These are phyloP conservation scores for Heliocidaris tuberculata DNA, from an alignment of 35 echinoderm and acorn worm genomes.

Conservation along the genomic window DNA sequence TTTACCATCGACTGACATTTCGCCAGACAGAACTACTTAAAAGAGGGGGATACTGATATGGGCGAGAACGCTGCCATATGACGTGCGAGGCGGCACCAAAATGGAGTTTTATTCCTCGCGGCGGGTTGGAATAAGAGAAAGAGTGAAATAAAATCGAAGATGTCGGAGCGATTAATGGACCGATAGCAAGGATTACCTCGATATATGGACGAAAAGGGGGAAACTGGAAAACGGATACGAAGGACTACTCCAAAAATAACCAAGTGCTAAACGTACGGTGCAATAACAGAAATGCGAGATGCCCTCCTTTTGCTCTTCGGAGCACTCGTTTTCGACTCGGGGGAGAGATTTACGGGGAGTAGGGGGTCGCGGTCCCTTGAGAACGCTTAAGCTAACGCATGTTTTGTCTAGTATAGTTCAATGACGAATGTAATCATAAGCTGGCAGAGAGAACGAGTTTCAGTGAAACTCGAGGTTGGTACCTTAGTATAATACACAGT, in stretches of 20 bases:
- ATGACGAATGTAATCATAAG: too few relatives aligned
- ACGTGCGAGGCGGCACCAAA: neutral
- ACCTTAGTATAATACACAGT: too few relatives aligned
- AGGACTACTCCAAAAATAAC: neutral
- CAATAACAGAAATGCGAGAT: neutral
- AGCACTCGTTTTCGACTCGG: too few relatives aligned
- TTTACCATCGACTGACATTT: neutral
- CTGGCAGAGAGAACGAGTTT: too few relatives aligned
- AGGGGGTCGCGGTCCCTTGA: too few relatives aligned
- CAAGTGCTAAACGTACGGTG: neutral
- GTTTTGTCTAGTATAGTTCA: too few relatives aligned
- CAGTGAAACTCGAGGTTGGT: too few relatives aligned
- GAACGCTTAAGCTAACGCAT: too few relatives aligned
- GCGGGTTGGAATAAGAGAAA: neutral
- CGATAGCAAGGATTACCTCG: neutral
- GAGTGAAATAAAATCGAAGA: slow-evolving; percentile 1
- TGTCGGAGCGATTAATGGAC: neutral
- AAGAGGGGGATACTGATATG: neutral
- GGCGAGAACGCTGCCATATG: neutral
- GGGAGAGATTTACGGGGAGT: too few relatives aligned
- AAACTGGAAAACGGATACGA: neutral
- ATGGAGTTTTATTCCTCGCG: neutral
- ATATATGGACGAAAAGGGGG: neutral
- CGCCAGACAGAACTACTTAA: neutral
- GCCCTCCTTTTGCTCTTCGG: too few relatives aligned